Evolutionary conservation across 2,888 invertebrate species (phyloP), one percentile per base, ranked within the genome.

Genomic region (Ormyrus rosae): DNA sequence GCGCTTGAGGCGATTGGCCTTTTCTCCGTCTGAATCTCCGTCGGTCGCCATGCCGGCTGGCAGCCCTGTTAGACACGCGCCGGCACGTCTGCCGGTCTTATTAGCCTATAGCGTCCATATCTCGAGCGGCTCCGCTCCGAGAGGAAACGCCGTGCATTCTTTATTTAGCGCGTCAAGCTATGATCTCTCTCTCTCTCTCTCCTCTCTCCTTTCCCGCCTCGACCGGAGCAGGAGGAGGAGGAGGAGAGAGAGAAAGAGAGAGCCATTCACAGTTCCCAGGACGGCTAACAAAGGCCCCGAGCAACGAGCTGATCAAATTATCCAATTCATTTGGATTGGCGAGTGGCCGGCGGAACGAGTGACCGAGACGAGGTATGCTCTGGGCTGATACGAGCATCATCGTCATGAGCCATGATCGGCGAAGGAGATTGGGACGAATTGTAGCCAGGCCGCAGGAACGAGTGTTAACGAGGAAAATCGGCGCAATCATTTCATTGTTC

Each of bases 301-400:
- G 45, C 90, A 90, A 90, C 89, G 89, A 90, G 89, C 90, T 90
- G 89, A 90, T 90, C 90, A 90, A 90, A 90, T 90, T 90, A 90
- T 90, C 89, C 90, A 90, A 90, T 90, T 90, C 90, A 89, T 90
- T 89, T 89, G 90, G 90, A 90, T 90, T 90, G 90, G 88, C 90
- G 87, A 88, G 88, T 86, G 87, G 34, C 4, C 34, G 88, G 87
- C 87, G 86, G 87, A 87, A 72, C 56, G 51, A 61, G 73, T 2
- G 13, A 46, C 55, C 34, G 75, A 34, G 34, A 67, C 53, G 67
- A 70, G 9, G 61, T 60, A 19, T 65, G 60, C 3, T 19, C 19
- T 9, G 50, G 34, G 34, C 34, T 34, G 34, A 34, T 34, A 34
- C 34, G 34, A 34, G 34, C 34, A 4, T 34, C 34, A 3, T 34